Evolutionary conservation across 2,113 vertebrate genomes (phyloP).

Genomic region (Sylvicapra grimmia): DNA sequence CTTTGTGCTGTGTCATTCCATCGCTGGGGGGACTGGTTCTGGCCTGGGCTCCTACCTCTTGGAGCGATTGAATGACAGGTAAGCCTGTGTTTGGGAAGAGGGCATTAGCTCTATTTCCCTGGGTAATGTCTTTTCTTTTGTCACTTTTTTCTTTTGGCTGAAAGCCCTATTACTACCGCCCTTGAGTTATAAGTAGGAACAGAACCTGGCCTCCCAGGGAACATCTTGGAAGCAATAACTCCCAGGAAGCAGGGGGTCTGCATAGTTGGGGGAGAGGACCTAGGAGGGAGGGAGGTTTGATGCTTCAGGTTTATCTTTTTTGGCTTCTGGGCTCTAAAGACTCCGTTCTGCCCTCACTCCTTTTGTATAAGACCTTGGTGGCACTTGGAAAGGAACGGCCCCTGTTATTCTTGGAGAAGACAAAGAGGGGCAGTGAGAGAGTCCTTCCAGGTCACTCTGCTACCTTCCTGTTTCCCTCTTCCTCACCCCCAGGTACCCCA

Average conservation of each 20-base stretch:
- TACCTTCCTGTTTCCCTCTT: neutral
- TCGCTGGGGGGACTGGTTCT: slow-evolving; percentile 95
- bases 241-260: too few relatives aligned
- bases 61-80: slow-evolving; percentile 98
- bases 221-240: neutral
- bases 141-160: neutral
- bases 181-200: neutral
- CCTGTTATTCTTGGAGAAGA: neutral
- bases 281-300: neutral
- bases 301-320: neutral
- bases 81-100: slow-evolving; percentile 5
- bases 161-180: neutral
- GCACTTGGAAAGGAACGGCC: neutral
- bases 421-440: neutral
- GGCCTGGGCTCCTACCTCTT: slow-evolving; percentile 97
- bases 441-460: neutral
- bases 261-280: neutral
- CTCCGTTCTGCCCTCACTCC: neutral
- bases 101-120: neutral
- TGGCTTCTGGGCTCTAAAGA: neutral
- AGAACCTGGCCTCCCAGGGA: neutral
- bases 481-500: slow-evolving; percentile 87
- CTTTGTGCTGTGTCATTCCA: slow-evolving; percentile 98
- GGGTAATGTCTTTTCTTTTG: neutral
- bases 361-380: neutral